A percentile compares a stretch with the other conserved stretches of the same genome.
These are phyloP conservation scores for Castor canadensis DNA, from an alignment of 2,113 vertebrate species.

Conservation along the genomic window DNA sequence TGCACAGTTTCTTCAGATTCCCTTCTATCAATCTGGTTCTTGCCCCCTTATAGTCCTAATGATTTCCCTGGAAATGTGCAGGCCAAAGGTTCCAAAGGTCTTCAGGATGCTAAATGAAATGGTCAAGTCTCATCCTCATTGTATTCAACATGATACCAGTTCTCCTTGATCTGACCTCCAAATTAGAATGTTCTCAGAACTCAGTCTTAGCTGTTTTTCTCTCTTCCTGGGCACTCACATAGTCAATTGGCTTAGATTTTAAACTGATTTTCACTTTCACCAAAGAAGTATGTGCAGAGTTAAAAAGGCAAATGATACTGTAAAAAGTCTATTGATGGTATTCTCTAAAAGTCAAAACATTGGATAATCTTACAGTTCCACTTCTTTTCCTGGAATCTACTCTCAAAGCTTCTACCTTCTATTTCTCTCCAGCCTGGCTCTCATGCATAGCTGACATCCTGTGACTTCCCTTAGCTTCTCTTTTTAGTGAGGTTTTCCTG, in stretches of 20 bases:
- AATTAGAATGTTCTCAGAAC: neutral
- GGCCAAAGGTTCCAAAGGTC: neutral
- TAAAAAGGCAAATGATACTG: neutral
- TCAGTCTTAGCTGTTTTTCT: neutral
- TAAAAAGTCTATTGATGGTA: neutral
- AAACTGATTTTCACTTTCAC: constrained; percentile 32
- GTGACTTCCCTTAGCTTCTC: neutral
- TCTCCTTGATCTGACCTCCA: neutral
- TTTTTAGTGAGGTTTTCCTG: neutral
- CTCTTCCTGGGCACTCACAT: neutral
- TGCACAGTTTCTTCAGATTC: neutral
- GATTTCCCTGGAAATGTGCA: neutral
- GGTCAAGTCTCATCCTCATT: neutral
- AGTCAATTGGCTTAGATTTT: neutral
- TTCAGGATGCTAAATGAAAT: neutral
- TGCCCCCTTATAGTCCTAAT: neutral
- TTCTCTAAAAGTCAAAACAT: neutral
- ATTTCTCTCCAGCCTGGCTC: neutral
- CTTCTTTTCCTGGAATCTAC: neutral
- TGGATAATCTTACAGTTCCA: neutral
- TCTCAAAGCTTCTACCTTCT: neutral
- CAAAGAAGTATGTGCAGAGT: neutral
- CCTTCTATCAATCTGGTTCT: neutral
- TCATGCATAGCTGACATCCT: neutral
- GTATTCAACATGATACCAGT: neutral